Conservation (phyloP, 2,797 vertebrate species). For the Eulemur mongoz region DNA sequence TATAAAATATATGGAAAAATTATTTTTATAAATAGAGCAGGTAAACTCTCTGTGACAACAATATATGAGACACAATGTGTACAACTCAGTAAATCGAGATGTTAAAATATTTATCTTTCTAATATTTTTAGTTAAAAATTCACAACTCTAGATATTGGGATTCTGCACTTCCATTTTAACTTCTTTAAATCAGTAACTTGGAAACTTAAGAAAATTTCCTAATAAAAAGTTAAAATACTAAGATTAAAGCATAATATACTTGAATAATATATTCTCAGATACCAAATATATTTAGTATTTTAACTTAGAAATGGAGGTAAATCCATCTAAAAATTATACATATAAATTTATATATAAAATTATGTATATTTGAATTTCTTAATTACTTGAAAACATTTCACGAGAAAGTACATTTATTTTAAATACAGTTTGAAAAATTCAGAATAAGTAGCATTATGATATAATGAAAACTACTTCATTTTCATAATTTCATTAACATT, state of each 20-base stretch:
- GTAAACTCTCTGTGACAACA: background rate
- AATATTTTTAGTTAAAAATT: conserved; percentile 35
- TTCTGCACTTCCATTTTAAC: background rate
- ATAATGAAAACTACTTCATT: background rate
- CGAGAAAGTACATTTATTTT: background rate
- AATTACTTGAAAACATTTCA: background rate
- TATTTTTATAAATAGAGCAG: background rate
- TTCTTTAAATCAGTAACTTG: background rate
- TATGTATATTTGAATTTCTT: background rate
- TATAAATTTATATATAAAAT: background rate
- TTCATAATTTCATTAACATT: conserved; percentile 43
- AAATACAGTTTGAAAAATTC: conserved; percentile 34
- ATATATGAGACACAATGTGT: background rate
- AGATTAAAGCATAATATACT: background rate
- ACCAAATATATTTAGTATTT: background rate
- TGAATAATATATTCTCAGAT: background rate
- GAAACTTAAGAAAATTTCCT: background rate
- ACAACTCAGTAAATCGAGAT: background rate
- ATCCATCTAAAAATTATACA: background rate
- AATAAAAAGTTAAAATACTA: conserved; percentile 14
- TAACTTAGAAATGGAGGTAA: background rate
- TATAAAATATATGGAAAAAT: background rate
- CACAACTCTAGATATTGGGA: background rate
- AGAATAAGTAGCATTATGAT: background rate
- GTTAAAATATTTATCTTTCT: background rate